Evolutionary conservation across 2,113 vertebrate genomes (phyloP), one percentile per base, ranked within the genome.

Genomic region (Leuciscus idus): DNA sequence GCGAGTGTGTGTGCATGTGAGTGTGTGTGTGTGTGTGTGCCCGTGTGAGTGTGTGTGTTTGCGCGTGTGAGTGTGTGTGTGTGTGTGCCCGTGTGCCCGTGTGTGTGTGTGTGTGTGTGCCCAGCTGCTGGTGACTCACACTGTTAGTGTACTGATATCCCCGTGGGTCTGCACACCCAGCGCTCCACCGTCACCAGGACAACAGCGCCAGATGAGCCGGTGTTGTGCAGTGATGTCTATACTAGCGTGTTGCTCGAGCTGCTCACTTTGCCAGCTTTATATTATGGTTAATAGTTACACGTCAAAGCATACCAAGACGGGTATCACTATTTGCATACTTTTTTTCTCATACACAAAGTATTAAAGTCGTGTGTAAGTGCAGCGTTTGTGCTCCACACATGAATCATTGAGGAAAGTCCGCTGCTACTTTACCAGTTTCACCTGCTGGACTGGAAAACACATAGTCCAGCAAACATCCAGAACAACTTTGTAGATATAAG

Each of bases 111-210:
- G 84, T 81, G 64, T 81, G 55, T 26, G 66, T 15, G 43, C 55
- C 2, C 55, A 57, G 55, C 55, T 57, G 55, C 55, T 57, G 55
- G 55, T 57, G 55, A 23, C 55, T 57, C 55, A 23, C 55, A 57
- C 55, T 57, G 55, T 57, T 57, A 57, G 55, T 86, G 79, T 74
- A 23, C 12, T 75, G 13, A 77, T 86, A 84, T 84, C 76, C 70
- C 70, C 7, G 19, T 81, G 75, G 75, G 70, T 19, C 85, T 43
- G 19, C 36, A 75, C 80, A n/a, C 48, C 72, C 59, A 48, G 50
- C n/a, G 33, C 59, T 85, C 33, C 62, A 12, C 76, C 57, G 59
- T 77, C 85, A 84, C 82, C 77, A 86, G 70, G 21, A 68, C 85
- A 85, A 82, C 36, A 70, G 59, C 33, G 33, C 26, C 39, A 84